These are phyloP conservation scores for Natator depressus DNA, from an alignment of 2,113 vertebrate species.

Conservation along the genomic window DNA sequence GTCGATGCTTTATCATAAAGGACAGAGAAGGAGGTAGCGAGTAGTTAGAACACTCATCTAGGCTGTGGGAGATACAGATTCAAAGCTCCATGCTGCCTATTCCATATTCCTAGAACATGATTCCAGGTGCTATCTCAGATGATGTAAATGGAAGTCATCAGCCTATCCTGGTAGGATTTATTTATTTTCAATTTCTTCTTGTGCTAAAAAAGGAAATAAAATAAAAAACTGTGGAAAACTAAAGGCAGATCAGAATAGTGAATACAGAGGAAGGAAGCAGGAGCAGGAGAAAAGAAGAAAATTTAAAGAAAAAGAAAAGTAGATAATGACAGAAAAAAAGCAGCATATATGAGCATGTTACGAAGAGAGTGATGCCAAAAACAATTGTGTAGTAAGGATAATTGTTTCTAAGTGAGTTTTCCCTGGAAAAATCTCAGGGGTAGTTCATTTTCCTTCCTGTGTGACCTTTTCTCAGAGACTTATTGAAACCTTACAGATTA, in stretches of 20 bases:
- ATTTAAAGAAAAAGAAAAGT: neutral
- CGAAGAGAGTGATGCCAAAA: neutral
- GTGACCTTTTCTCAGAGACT: neutral
- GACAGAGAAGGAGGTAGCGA: neutral
- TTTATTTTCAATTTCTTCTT: neutral
- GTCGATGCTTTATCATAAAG: neutral
- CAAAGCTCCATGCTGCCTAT: neutral
- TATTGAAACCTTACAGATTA: neutral
- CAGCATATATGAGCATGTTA: neutral
- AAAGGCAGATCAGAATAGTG: neutral
- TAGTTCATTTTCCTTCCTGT: neutral
- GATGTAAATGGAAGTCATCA: neutral
- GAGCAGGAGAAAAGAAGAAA: neutral
- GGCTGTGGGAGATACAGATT: neutral
- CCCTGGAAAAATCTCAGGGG: neutral
- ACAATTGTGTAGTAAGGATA: neutral
- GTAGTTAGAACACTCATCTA: neutral
- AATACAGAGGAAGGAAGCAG: neutral
- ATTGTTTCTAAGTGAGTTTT: conserved; percentile 6
- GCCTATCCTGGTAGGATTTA: neutral
- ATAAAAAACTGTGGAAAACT: neutral
- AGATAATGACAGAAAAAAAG: neutral
- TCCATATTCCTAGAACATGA: neutral
- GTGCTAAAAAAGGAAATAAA: neutral
- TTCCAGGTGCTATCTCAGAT: neutral